Conservation (phyloP, 2,888 invertebrate genomes). For the Girardia tigrina region DNA sequence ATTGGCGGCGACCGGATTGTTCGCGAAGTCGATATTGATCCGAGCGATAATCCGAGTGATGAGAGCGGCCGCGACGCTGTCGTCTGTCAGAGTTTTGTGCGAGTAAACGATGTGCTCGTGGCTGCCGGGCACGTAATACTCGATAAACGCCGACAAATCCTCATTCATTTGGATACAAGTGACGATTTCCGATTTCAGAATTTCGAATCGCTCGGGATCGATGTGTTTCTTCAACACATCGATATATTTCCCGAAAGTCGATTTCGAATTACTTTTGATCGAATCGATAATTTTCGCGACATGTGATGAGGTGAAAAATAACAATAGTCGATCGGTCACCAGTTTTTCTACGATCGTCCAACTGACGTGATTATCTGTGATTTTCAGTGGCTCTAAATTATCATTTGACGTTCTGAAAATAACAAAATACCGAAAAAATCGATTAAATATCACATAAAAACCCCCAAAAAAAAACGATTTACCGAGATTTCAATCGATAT, state of each 20-base stretch:
- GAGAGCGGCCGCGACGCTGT: background rate
- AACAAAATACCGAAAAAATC: too few species aligned
- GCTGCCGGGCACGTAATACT: background rate
- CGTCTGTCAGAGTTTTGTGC: background rate
- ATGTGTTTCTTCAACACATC: background rate
- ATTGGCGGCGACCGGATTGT: background rate
- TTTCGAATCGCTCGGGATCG: background rate
- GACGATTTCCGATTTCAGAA: background rate
- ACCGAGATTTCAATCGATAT: background rate
- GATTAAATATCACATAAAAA: too few species aligned
- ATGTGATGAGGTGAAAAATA: background rate
- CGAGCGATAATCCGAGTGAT: background rate
- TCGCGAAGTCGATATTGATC: background rate
- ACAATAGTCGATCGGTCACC: background rate
- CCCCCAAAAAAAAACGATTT: too few species aligned
- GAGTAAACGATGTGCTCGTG: background rate
- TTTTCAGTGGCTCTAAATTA: too few species aligned
- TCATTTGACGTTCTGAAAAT: too few species aligned
- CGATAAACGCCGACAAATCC: background rate
- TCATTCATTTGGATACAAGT: background rate
- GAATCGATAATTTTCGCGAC: background rate
- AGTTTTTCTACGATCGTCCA: background rate
- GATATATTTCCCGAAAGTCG: background rate
- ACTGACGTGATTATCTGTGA: background rate
- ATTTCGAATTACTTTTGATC: background rate